Evolutionary conservation across 2,888 invertebrate species (phyloP).

Genomic region (Pilophorus perplexus): DNA sequence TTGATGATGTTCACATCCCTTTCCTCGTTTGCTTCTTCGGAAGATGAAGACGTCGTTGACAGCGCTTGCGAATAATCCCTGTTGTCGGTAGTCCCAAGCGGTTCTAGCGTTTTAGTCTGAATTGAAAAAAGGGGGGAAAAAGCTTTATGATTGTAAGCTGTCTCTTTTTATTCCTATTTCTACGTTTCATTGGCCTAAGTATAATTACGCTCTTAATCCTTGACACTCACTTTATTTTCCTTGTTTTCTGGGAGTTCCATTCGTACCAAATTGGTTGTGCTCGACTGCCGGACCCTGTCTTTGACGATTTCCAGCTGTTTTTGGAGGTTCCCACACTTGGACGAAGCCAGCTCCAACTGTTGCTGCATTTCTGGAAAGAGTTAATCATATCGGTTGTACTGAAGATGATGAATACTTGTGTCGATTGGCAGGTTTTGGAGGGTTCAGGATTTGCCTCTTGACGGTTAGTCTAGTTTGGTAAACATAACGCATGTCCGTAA

Average conservation of each 20-base stretch:
- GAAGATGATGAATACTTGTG: too few species aligned
- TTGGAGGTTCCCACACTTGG: slow-evolving; percentile 40
- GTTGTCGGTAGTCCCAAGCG: not conserved
- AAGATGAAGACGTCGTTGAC: slow-evolving; percentile 8
- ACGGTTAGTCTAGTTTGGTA: too few species aligned
- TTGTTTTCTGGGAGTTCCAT: slow-evolving; percentile 6
- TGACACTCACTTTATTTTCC: slow-evolving; percentile 19
- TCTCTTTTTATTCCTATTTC: too few species aligned
- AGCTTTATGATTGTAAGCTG: not conserved
- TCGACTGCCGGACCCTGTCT: slow-evolving; percentile 34
- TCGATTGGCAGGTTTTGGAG: too few species aligned
- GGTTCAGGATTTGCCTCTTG: too few species aligned
- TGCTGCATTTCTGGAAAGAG: slow-evolving; percentile 34
- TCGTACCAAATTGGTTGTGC: slow-evolving; percentile 7
- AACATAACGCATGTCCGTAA: too few species aligned
- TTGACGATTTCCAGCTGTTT: slow-evolving; percentile 41
- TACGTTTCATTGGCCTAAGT: too few species aligned
- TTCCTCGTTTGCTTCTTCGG: slow-evolving; percentile 21
- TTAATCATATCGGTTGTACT: too few species aligned
- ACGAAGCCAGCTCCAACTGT: slow-evolving; percentile 41
- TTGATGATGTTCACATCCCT: slow-evolving; percentile 25
- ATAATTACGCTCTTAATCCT: too few species aligned
- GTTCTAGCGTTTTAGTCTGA: too few species aligned
- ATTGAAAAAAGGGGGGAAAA: not conserved
- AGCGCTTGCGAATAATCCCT: not conserved